Evolutionary conservation across 1,140 invertebrate species (phyloP).

Genomic region (Ectropis grisescens): DNA sequence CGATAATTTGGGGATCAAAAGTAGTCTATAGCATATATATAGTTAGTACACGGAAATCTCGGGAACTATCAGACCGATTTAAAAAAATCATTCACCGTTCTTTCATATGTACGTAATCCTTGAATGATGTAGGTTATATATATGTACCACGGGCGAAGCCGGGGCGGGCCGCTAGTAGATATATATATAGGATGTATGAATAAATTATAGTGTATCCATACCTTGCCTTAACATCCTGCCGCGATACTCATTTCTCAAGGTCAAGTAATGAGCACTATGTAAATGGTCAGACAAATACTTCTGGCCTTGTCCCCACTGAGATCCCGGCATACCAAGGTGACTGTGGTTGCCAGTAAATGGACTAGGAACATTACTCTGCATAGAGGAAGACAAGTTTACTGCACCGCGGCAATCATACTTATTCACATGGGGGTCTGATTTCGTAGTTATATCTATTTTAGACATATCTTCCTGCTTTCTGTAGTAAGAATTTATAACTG

Average conservation of each 20-base stretch:
- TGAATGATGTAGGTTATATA: no score
- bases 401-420: constrained; percentile 79
- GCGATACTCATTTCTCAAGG: constrained; percentile 62
- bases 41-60: no score
- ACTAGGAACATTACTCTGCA: constrained; percentile 82
- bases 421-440: constrained; percentile 71
- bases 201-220: constrained; percentile 21
- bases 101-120: no score
- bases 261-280: constrained; percentile 73
- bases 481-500: constrained; percentile 65
- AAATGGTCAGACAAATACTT: constrained; percentile 79
- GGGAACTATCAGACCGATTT: no score
- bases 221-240: constrained; percentile 30
- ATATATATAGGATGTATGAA: no score
- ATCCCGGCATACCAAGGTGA: constrained; percentile 81
- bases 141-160: no score
- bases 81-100: no score
- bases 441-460: constrained; percentile 49
- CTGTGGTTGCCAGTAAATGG: constrained; percentile 75
- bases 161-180: no score
- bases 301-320: constrained; percentile 75
- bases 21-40: no score
- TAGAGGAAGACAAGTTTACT: constrained; percentile 76
- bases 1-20: no score
- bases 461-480: constrained; percentile 23